phyloP scores from a whole-genome alignment of 2,888 invertebrate genomes.

The Ectobius pallidus region DNA sequence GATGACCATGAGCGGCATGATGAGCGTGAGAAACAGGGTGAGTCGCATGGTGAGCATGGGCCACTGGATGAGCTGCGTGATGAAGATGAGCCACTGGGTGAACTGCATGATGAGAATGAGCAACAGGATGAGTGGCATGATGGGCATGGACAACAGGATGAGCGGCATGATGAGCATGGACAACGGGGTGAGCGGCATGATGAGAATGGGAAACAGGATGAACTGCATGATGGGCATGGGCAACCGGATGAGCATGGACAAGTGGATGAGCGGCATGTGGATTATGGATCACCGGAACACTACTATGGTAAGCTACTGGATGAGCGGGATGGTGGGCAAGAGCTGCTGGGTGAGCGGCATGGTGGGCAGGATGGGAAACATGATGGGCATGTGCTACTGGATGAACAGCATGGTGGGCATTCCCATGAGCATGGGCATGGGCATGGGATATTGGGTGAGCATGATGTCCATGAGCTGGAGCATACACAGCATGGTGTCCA shows the following conservation, averaged over 20 bases:
- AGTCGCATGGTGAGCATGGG: neutral
- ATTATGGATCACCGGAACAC: neutral
- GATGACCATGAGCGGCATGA: neutral
- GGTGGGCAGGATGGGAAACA: neutral
- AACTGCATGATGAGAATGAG: neutral
- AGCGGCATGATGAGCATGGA: neutral
- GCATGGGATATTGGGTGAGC: neutral
- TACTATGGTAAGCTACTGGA: neutral
- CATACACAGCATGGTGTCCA: neutral
- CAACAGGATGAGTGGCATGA: neutral
- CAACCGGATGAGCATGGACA: neutral
- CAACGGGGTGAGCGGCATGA: neutral
- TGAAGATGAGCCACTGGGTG: neutral
- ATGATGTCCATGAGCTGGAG: neutral
- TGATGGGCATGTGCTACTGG: neutral
- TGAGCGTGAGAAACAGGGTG: neutral
- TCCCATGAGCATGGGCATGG: no score
- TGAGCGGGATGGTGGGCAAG: neutral
- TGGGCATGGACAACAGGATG: neutral
- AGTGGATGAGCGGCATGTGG: neutral
- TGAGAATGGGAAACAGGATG: neutral
- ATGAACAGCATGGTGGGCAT: neutral
- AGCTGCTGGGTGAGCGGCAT: neutral
- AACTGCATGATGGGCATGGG: neutral
- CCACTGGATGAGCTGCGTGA: conserved; percentile 9